phyloP scores from a whole-genome alignment of 2,113 vertebrate genomes.

The Sylvia atricapilla region DNA sequence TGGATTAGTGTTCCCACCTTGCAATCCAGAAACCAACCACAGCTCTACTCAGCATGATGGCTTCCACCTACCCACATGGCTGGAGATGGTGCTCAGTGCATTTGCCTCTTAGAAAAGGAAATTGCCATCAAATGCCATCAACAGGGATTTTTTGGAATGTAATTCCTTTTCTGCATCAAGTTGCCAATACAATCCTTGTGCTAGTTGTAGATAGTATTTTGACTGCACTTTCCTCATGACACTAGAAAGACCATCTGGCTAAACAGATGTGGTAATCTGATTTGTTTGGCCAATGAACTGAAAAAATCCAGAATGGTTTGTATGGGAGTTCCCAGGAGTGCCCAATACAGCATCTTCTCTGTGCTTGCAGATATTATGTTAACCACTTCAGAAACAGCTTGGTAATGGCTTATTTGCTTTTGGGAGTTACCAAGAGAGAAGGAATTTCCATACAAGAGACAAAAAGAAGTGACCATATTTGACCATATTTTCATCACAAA shows the following conservation, averaged over 20 bases:
- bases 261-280: constrained; percentile 20
- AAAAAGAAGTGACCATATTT: background rate
- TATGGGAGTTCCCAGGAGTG: background rate
- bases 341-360: background rate
- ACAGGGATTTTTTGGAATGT: background rate
- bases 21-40: background rate
- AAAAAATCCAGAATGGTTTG: background rate
- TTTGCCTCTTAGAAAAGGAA: background rate
- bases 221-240: background rate
- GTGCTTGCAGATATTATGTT: background rate
- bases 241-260: constrained; percentile 13
- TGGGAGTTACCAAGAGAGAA: background rate
- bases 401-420: background rate
- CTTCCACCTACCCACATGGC: background rate
- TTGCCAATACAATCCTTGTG: background rate
- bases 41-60: background rate
- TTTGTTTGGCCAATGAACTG: constrained; percentile 27
- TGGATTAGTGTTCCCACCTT: background rate
- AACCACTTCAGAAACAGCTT: background rate
- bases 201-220: background rate
- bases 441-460: background rate
- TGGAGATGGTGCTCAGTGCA: background rate
- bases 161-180: background rate
- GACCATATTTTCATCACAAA: background rate
- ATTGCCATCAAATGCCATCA: background rate